Base-by-base conservation (phyloP, 64 coral and sea anemone genomes). In the Dendronephthya gigantea region DNA sequence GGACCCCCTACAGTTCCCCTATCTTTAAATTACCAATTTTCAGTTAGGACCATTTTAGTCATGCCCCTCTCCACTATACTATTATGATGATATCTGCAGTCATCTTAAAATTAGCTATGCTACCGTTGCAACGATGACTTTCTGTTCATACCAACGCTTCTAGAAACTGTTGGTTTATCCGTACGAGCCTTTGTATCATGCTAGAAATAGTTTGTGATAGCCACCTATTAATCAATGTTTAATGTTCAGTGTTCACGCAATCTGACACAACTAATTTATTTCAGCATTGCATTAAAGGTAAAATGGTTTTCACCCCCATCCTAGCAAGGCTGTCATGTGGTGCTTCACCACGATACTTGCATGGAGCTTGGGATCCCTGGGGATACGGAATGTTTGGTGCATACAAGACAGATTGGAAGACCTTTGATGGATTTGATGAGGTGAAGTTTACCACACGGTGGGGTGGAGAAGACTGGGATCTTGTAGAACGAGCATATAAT, bases 391-490 rank as follows among this genome's bases (percentile, higher is more conserved):
- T 92, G 12, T 82, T 92, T 45, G 94, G 90, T 13, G 87, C 92
- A 29, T 96, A 88, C 35, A 96, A 92, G 50, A 84, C 86, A 9
- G 94, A 92, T 72, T 96, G 94, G 94, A 91, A 96, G 58, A 82
- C 85, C 49, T 82, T 96, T 83, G 88, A 90, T 16, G 94, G 94
- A 45, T 88, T 96, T 75, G 83, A 92, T 36, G 89, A 90, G 29
- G 59, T 92, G n/a, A 87, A 59, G 9, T 88, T 88, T 65, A 88
- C 56, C 30, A 76, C 82, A 75, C 86, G 88, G 39, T 96, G 94
- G 94, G 94, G 94, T 50, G 91, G 94, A 32, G 94, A 96, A 15
- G 94, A 96, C 70, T 96, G 94, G 94, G 94, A 96, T 19, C 36
- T 96, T 34, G 92, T 96, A 88, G 94, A 96, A 35, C 88, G 88